phyloP scores from a whole-genome alignment of 1,140 invertebrate genomes.

The Sesamia nonagrioides region DNA sequence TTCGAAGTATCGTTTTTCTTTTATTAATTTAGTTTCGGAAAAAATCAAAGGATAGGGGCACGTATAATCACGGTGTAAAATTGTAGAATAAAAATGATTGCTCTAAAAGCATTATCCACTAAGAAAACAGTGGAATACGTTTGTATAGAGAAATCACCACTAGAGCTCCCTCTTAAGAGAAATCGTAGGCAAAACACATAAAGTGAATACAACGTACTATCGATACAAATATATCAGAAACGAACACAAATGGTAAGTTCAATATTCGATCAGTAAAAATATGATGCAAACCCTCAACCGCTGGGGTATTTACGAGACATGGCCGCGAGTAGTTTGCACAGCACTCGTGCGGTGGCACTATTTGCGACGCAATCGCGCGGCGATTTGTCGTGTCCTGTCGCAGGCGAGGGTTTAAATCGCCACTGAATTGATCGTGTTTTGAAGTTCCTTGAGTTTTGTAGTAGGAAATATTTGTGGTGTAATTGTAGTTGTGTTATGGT shows the following conservation, averaged over 20 bases:
- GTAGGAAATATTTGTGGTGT: too few relatives aligned
- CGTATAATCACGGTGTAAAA: too few relatives aligned
- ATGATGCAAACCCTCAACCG: slow-evolving; percentile 7
- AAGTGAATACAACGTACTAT: background rate
- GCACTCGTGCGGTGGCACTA: slow-evolving; percentile 35
- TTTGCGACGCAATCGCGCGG: slow-evolving; percentile 39
- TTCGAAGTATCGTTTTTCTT: too few relatives aligned
- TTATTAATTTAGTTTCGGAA: too few relatives aligned
- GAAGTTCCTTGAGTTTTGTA: background rate
- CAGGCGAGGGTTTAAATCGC: slow-evolving; percentile 22
- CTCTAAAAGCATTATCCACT: too few relatives aligned
- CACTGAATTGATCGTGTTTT: slow-evolving; percentile 36
- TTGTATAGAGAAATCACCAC: too few relatives aligned
- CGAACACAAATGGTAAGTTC: background rate
- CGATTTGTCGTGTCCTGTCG: slow-evolving; percentile 34
- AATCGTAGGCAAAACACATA: too few relatives aligned
- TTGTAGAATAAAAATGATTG: too few relatives aligned
- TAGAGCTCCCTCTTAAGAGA: too few relatives aligned
- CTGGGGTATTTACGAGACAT: slow-evolving; percentile 35
- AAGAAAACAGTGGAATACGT: too few relatives aligned
- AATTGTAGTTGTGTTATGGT: too few relatives aligned
- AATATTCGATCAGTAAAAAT: slow-evolving; percentile 16
- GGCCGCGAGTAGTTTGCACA: slow-evolving; percentile 34
- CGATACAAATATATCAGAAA: background rate
- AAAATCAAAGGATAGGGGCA: too few relatives aligned